Evolutionary conservation across 2,797 vertebrate genomes (phyloP), one percentile per base, ranked within the genome.

Genomic region (Gadopsis marmoratus): DNA sequence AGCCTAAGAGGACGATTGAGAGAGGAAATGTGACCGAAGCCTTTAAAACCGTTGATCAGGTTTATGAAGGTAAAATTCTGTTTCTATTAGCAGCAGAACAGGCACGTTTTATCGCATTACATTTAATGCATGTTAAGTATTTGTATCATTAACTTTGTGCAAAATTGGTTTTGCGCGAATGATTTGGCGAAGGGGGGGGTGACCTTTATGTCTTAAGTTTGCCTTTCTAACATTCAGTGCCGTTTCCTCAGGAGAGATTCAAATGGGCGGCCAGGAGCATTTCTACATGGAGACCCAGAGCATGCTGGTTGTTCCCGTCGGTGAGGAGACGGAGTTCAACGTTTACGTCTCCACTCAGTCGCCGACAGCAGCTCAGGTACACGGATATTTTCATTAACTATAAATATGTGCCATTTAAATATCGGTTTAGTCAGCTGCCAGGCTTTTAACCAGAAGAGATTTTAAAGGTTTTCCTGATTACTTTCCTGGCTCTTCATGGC

Each of bases 281-380:
- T 96, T 96, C 92, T 96, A 96, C 88, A 91, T 96, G 95, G 96
- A 96, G 84, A 95, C 96, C 0, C 96, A 96, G 78, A 95, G 93
- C 87, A 91, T 95, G 87, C 86, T 96, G 79, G 95, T 93, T 0
- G 79, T 96, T 61, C 96, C 96, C 0, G 90, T 94, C 0, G 93
- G 95, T 0, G 96, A 96, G 79, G 95, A 96, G 75, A 86, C 14
- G 4, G 96, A 96, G 89, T 92, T 94, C 47, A 92, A 94, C 11
- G 78, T 95, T 13, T 95, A 95, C 55, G 9, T 93, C 51, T 93
- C 95, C 64, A 88, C 86, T 9, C 96, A 96, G 82, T 90, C 91
- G 84, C 94, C 95, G 5, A 43, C 93, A 0, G 21, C 29, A 0
- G 45, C 60, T 21, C 96, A 96, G 93, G 96, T 96, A 55, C 62